Conservation (phyloP, 2,797 vertebrate species). For the Gymnoscopelus microlampas region DNA sequence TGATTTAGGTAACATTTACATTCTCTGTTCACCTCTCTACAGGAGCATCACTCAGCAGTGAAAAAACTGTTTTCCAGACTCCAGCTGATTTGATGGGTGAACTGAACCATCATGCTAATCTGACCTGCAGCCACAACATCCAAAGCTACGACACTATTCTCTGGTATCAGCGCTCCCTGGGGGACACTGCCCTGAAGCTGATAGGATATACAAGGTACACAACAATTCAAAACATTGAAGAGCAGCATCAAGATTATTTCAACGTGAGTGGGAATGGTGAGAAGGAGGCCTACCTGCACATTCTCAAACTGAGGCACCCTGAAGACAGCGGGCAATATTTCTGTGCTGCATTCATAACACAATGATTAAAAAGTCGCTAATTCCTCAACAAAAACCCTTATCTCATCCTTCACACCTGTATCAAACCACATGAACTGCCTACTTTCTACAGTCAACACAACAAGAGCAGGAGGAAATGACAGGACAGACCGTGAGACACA, state of each 20-base stretch:
- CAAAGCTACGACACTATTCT: slow-evolving; percentile 46
- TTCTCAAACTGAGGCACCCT: slow-evolving; percentile 8
- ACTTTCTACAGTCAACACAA: no score
- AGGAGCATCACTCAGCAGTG: no score
- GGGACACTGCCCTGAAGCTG: slow-evolving; percentile 40
- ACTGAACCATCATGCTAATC: slow-evolving; percentile 22
- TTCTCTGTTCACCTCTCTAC: no score
- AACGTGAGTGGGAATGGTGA: slow-evolving; percentile 25
- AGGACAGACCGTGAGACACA: not conserved
- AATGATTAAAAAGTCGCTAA: slow-evolving; percentile 4
- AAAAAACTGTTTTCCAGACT: slow-evolving; percentile 16
- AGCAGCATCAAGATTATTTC: slow-evolving; percentile 18
- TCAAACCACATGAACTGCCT: not conserved
- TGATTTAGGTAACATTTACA: no score
- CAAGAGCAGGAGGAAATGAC: no score
- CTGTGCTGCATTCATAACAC: slow-evolving; percentile 64
- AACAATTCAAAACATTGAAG: not conserved
- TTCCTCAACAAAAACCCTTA: slow-evolving; percentile 41
- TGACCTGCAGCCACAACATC: slow-evolving; percentile 58
- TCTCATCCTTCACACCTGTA: not conserved
- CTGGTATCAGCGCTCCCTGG: slow-evolving; percentile 61
- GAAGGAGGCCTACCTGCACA: slow-evolving; percentile 22
- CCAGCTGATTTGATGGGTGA: not conserved
- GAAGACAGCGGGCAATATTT: slow-evolving; percentile 57
- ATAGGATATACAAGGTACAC: slow-evolving; percentile 13